Base-by-base conservation (phyloP, 1,140 invertebrate genomes). In the Limonius californicus region DNA sequence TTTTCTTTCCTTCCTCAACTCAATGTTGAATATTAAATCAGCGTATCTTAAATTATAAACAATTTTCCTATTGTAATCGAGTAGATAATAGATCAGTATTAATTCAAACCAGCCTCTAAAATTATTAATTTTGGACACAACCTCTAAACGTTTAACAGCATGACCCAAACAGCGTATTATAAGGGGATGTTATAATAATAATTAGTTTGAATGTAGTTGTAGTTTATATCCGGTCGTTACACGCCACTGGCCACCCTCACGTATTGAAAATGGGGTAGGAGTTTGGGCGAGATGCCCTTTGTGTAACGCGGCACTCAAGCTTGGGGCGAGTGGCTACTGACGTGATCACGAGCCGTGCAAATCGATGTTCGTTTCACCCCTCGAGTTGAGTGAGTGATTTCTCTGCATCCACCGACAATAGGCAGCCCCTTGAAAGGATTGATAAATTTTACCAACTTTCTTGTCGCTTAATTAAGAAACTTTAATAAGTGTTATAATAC, bases 331-430 rank as follows among this genome's bases (percentile, higher is more conserved):
- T 73, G 70, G 69, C 70, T 70, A 70, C 69, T 73, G 71, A 73
- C 70, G 71, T 71, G 72, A 72, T 74, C 72, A 74, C 67, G 71
- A 72, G 61, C 66, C 71, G 72, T 74, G 67, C 70, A 72, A 74
- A 74, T 74, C 72, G 72, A 74, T 74, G 72, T 74, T 70, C 70
- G 69, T 65, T 72, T 72, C 68, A 63, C 68, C 69, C 68, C 45
- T 55, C 54, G 54, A 55, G 4, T 50, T 15, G 19, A 55, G 54
- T 27, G 15, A 50, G 20, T 50, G 45, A 50, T 50, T 50, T 50
- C 16, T 7, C 23, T 27, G 23, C 23, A 27, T 27, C 9, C 23
- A 27, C 23, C 9, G 23, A 27, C 23, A 27, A 27, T 27, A 27
- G 23, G 23, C 23, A 27, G 3, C n/a, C 23, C 9, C 23, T 27